Percentiles rank a stretch among this genome's conserved stretches.
Conservation (phyloP, 2,797 vertebrate species). For the Acanthurus lineatus region DNA sequence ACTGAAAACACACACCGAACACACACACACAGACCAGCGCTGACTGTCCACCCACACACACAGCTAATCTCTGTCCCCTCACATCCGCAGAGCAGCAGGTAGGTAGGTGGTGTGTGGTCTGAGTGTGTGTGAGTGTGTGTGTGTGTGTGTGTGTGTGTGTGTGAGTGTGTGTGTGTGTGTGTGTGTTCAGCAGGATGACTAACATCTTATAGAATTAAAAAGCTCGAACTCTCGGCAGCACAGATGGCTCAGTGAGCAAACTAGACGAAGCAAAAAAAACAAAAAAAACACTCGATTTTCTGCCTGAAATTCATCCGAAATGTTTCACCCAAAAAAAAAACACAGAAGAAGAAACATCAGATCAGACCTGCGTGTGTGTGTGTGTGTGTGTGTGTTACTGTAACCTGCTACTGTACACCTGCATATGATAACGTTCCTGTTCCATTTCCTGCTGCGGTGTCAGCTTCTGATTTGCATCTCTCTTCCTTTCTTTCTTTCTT, state of each 20-base stretch:
- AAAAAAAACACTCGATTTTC: conserved; percentile 5
- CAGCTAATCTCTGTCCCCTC: conserved; percentile 63
- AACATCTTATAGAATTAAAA: conserved; percentile 65
- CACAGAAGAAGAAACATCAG: background rate
- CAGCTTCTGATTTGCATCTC: conserved; percentile 49
- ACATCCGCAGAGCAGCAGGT: conserved; percentile 77
- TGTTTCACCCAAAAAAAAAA: background rate
- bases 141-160: conserved; percentile 47
- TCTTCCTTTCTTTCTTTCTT: conserved; percentile 24
- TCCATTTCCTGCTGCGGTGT: conserved; percentile 49
- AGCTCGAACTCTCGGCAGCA: conserved; percentile 40
- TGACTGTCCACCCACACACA: conserved; percentile 56
- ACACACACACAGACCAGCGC: conserved; percentile 43
- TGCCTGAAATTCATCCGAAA: conserved; percentile 23
- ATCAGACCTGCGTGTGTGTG: background rate
- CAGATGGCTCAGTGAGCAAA: conserved; percentile 66
- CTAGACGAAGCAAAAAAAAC: too few species aligned
- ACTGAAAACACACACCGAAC: conserved; percentile 33
- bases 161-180: conserved; percentile 33
- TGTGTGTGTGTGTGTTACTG: conserved; percentile 3
- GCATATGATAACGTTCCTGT: conserved; percentile 30
- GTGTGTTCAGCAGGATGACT: conserved; percentile 56
- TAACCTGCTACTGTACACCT: conserved; percentile 37
- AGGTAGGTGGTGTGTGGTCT: conserved; percentile 73
- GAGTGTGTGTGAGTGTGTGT: conserved; percentile 41